Base-by-base conservation (phyloP, 2,113 vertebrate genomes). In the Quiscalus mexicanus region DNA sequence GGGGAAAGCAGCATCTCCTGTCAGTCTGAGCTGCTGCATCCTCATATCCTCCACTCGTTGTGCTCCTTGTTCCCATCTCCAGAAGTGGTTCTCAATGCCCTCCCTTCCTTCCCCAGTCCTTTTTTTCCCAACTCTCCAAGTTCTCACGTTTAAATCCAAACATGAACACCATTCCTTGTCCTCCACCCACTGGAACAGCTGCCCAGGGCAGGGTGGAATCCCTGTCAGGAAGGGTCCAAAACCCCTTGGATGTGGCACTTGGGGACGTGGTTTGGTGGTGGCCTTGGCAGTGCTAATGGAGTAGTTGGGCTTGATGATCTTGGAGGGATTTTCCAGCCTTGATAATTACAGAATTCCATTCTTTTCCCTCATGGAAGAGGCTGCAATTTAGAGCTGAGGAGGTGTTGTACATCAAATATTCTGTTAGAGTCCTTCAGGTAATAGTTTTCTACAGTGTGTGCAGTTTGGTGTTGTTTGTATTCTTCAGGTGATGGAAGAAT, bases 21-120 rank as follows among this genome's bases (percentile, higher is more conserved):
- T 37, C 63, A 35, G 41, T 6, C 80, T 63, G 82, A 53, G 59
- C 33, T 11, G 0, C 67, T 50, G 25, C 58, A 17, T 64, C 71
- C 23, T 27, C 8, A 0, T 15, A 24, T 53, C 27, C 49, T 79
- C 52, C 33, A 2, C 55, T 84, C 35, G 0, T 8, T 31, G 44
- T 33, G 16, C 44, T 44, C 21, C 2, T 52, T 30, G 41, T 83
- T 92, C 59, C 62, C 8, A 1, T 42, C 64, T 81, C 83, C 55
- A 90, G 42, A 69, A 84, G 45, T 50, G 79, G 41, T 63, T 89
- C 60, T 93, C 1, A 7, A 63, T 88, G 33, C 56, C 11, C 8
- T n/a, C 19, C 12, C 15, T 2, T 27, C 56, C 42, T 89, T 17
- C n/a, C 35, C 44, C 1, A 0, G 25, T 53, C 39, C 49, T 50